Percentiles rank a stretch among this genome's conserved stretches.
phyloP scores from a whole-genome alignment of 2,797 vertebrate genomes.

The Emydoidea blandingii region DNA sequence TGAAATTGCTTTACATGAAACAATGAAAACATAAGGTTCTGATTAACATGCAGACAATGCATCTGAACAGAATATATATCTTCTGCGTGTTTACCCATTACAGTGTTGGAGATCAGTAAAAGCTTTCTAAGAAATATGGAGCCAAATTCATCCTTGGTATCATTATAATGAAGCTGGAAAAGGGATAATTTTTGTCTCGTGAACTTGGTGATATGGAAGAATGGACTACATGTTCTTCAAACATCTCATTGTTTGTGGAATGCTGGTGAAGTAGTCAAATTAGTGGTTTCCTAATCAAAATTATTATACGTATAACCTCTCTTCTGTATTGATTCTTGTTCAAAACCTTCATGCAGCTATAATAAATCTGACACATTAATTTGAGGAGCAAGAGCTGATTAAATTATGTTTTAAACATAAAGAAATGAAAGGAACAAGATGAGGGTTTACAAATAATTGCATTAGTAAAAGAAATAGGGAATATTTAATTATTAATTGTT shows the following conservation, averaged over 20 bases:
- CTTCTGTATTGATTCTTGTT: slow-evolving; percentile 16
- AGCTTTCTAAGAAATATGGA: not conserved
- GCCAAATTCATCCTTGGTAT: not conserved
- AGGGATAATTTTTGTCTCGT: not conserved
- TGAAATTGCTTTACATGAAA: not conserved
- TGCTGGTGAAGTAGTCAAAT: not conserved
- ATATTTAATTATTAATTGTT: not conserved
- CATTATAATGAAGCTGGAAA: not conserved
- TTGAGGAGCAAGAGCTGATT: not conserved
- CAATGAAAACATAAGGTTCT: not conserved
- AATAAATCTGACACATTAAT: not conserved
- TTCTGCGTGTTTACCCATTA: not conserved
- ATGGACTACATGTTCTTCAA: not conserved
- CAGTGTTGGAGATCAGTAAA: not conserved
- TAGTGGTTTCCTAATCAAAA: slow-evolving; percentile 1
- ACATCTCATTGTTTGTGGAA: not conserved
- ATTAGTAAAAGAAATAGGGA: not conserved
- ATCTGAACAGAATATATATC: not conserved
- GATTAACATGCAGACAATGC: not conserved
- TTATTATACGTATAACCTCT: not conserved
- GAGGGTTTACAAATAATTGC: slow-evolving; percentile 8
- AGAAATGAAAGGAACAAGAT: not conserved
- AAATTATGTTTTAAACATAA: not conserved
- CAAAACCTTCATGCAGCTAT: not conserved
- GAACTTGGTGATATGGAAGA: not conserved